phyloP scores from a whole-genome alignment of 2,113 vertebrate genomes.

The Urocitellus parryii region DNA sequence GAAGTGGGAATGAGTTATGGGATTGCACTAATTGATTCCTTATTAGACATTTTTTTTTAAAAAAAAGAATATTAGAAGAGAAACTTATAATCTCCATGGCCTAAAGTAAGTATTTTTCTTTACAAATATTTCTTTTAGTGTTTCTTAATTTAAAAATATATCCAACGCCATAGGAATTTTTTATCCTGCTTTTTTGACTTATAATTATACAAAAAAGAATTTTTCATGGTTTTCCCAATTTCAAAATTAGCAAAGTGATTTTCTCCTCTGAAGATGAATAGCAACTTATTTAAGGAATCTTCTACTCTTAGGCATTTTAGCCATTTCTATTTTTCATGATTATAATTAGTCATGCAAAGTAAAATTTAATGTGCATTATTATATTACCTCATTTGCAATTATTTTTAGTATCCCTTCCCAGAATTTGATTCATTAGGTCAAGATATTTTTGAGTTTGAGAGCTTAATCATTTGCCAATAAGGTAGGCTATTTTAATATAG shows the following conservation, averaged over 20 bases:
- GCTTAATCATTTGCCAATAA: background rate
- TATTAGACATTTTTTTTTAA: background rate
- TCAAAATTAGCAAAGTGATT: background rate
- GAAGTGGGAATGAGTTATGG: background rate
- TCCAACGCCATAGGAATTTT: background rate
- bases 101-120: background rate
- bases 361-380: constrained; percentile 45
- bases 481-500: constrained; percentile 16
- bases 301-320: background rate
- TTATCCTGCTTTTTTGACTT: background rate
- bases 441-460: constrained; percentile 11
- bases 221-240: background rate
- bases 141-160: background rate
- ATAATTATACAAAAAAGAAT: background rate
- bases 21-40: background rate
- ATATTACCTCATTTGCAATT: background rate
- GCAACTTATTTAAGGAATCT: background rate
- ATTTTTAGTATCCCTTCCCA: background rate
- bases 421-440: background rate
- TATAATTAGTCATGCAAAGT: constrained; percentile 19
- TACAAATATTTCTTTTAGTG: background rate
- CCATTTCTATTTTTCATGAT: constrained; percentile 33
- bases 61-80: background rate
- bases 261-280: constrained; percentile 40
- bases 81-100: background rate